Conservation (phyloP, 2,888 invertebrate species). For the Thelaira solivaga region DNA sequence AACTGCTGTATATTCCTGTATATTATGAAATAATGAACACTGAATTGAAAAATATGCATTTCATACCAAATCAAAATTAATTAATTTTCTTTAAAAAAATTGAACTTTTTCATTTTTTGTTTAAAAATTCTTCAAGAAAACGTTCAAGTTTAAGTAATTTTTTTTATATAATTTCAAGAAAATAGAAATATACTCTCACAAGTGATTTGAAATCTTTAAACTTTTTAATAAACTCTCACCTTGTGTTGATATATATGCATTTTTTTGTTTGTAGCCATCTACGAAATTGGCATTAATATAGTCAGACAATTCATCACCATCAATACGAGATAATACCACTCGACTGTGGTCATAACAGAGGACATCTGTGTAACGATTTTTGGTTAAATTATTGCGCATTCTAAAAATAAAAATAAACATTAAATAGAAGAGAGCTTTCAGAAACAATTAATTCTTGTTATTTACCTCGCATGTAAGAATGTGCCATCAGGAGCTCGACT, state of each 20-base stretch:
- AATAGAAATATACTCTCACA: no score
- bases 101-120: no score
- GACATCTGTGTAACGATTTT: constrained; percentile 96
- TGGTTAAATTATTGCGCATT: constrained; percentile 84
- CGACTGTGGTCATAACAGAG: constrained; percentile 97
- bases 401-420: constrained; percentile 70
- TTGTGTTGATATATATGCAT: constrained; percentile 98
- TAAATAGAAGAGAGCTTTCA: background rate
- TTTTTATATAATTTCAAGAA: no score
- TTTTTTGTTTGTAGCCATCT: constrained; percentile 97
- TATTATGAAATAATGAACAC: no score
- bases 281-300: constrained; percentile 99
- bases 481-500: constrained; percentile 90
- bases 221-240: constrained; percentile 79
- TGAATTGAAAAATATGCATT: no score
- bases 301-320: constrained; percentile 87
- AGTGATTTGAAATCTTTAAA: background rate
- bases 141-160: no score
- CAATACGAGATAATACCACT: constrained; percentile 87
- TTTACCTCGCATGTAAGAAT: constrained; percentile 90
- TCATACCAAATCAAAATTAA: no score
- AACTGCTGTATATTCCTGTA: no score
- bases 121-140: no score
- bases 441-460: constrained; percentile 44
- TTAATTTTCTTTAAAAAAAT: no score